Conservation (phyloP, 2,888 invertebrate species). For the Hydrotaea diabolus region DNA sequence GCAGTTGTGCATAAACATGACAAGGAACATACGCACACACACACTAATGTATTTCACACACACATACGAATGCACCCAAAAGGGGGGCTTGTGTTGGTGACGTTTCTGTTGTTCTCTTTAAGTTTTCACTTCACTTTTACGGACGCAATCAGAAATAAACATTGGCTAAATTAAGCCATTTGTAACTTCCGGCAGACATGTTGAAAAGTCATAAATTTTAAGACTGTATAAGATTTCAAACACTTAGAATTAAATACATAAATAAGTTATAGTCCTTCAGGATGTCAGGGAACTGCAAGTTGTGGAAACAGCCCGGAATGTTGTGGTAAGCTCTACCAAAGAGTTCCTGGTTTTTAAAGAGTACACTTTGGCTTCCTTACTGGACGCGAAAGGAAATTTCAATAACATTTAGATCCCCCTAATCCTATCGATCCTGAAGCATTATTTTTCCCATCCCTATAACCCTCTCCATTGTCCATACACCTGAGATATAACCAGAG, state of each 20-base stretch:
- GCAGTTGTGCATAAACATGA: background rate
- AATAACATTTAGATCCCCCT: no score
- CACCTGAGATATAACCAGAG: no score
- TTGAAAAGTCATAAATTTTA: slow-evolving; percentile 63
- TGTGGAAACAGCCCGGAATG: no score
- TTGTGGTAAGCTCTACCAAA: no score
- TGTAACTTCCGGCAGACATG: slow-evolving; percentile 65
- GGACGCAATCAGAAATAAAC: slow-evolving; percentile 50
- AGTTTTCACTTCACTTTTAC: slow-evolving; percentile 7
- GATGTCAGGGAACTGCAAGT: no score
- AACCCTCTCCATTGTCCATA: no score
- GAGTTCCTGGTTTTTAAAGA: no score
- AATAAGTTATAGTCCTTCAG: background rate
- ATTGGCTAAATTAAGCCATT: slow-evolving; percentile 66
- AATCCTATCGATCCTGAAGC: no score
- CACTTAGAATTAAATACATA: background rate
- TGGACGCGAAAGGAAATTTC: no score
- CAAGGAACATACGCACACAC: slow-evolving; percentile 6
- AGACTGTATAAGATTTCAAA: slow-evolving; percentile 1
- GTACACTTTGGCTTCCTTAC: no score
- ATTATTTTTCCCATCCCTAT: no score
- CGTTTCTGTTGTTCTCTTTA: slow-evolving; percentile 12
- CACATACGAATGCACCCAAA: slow-evolving; percentile 31
- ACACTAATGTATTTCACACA: slow-evolving; percentile 9
- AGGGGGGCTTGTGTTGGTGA: slow-evolving; percentile 21